Base-by-base conservation (phyloP, 2,797 vertebrate genomes). In the Sylvilagus floridanus region DNA sequence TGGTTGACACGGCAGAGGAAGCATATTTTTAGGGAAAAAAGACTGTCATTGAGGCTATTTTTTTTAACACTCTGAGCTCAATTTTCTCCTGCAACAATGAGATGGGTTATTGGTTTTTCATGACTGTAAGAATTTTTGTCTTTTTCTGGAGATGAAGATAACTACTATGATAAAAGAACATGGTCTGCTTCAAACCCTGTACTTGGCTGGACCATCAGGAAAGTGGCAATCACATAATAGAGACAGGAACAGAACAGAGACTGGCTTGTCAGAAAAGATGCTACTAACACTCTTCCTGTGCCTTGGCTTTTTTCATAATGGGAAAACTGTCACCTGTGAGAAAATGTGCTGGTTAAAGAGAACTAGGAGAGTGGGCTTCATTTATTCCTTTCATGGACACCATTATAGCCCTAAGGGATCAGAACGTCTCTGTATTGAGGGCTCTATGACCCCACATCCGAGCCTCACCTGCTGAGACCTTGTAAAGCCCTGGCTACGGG, bases 1-100 rank as follows among this genome's bases (percentile, higher is more conserved):
- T 92, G n/a, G 42, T 79, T 88, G 47, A 75, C 21, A 26, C 24
- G 7, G 30, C 24, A 91, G 75, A 90, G 37, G 30, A 91, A 94
- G 71, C 22, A 9, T 84, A 89, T 57, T 83, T 93, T 88, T 79
- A 11, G 13, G 47, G 14, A 35, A 54, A 84, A 19, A 50, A 66
- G 47, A 24, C 22, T 57, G 17, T 84, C 66, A 47, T 66, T 69
- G 42, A 91, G 65, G 54, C 92, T 93, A 84, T 73, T 78, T 93
- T 42, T 57, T 89, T 85, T 13, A 75, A 37, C 77, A 65, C 7
- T 81, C 30, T 50, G 50, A 84, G 84, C 21, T 84, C 69, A 88
- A 57, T 72, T 95, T 92, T 89, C 84, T 54, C 5, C 52, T 91
- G 28, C 17, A 92, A 22, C 42, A 83, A 54, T 77, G 69, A 86